A percentile compares a stretch with the other conserved stretches of the same genome.
phyloP scores from a whole-genome alignment of 1,140 invertebrate species.

The Philopotamus ludificatus region DNA sequence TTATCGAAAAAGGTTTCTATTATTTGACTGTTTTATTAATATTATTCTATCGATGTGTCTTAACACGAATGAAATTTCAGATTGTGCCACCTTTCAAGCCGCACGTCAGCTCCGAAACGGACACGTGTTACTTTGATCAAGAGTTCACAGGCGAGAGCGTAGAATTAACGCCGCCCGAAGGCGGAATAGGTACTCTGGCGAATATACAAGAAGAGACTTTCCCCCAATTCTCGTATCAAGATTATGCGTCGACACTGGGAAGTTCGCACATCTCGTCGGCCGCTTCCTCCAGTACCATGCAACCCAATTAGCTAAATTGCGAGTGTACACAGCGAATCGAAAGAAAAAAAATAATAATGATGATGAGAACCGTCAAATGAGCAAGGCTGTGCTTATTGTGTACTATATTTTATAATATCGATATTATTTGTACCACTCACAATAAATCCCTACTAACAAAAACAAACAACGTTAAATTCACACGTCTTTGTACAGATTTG shows the following conservation, averaged over 20 bases:
- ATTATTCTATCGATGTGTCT: slow-evolving; percentile 5
- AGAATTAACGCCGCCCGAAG: slow-evolving; percentile 90
- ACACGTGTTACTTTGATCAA: slow-evolving; percentile 96
- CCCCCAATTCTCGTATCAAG: slow-evolving; percentile 69
- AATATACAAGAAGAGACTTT: slow-evolving; percentile 67
- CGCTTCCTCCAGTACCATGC: slow-evolving; percentile 36
- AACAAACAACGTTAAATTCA: background rate
- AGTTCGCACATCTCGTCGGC: slow-evolving; percentile 48
- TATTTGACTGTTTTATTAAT: background rate
- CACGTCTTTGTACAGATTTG: no score
- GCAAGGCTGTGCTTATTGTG: no score
- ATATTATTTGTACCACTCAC: no score
- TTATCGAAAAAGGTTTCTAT: slow-evolving; percentile 73
- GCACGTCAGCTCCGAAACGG: slow-evolving; percentile 92
- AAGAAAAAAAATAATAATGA: no score
- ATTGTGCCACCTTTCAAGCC: slow-evolving; percentile 93
- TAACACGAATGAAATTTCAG: slow-evolving; percentile 47
- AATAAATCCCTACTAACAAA: background rate
- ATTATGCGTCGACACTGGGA: slow-evolving; percentile 56
- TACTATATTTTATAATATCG: no score
- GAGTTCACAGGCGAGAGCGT: slow-evolving; percentile 98
- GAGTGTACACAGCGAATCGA: background rate
- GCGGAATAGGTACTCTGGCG: slow-evolving; percentile 55
- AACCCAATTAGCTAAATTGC: slow-evolving; percentile 34
- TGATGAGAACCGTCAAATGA: background rate